A percentile compares a stretch with the other conserved stretches of the same genome.
Conservation (phyloP, 2,888 invertebrate species). For the Seira ritae region DNA sequence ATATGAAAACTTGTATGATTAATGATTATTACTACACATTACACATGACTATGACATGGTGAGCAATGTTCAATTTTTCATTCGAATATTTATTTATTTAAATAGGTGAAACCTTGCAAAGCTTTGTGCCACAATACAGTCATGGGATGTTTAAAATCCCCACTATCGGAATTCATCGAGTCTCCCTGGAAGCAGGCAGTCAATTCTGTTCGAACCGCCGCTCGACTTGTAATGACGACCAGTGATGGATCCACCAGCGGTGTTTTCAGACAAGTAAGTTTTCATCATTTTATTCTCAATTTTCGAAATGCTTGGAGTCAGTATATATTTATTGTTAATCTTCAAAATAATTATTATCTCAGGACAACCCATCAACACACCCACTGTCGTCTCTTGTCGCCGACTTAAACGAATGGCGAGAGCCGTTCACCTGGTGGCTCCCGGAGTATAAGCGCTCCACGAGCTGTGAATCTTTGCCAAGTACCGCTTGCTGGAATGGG, state of each 20-base stretch:
- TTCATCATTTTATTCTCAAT: neutral
- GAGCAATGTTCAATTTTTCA: neutral
- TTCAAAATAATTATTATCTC: neutral
- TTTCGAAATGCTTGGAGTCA: neutral
- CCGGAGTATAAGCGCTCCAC: slow-evolving; percentile 19
- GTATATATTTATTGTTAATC: no score
- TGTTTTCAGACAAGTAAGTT: slow-evolving; percentile 25
- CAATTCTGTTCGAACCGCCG: slow-evolving; percentile 49
- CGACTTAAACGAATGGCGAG: slow-evolving; percentile 63
- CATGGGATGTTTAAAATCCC: slow-evolving; percentile 37
- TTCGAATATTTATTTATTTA: neutral
- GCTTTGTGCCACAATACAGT: slow-evolving; percentile 47
- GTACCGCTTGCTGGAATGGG: slow-evolving; percentile 38
- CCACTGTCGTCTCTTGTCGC: slow-evolving; percentile 38
- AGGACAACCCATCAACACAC: slow-evolving; percentile 28
- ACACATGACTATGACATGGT: no score
- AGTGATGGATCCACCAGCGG: neutral
- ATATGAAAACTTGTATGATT: neutral
- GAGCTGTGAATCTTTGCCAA: slow-evolving; percentile 31
- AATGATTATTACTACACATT: no score
- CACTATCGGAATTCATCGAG: slow-evolving; percentile 40
- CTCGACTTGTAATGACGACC: slow-evolving; percentile 42
- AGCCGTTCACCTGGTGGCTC: slow-evolving; percentile 54
- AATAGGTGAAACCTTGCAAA: slow-evolving; percentile 29
- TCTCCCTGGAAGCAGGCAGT: slow-evolving; percentile 54